Conservation (phyloP, 2,888 invertebrate genomes). For the Lycia hirtaria region DNA sequence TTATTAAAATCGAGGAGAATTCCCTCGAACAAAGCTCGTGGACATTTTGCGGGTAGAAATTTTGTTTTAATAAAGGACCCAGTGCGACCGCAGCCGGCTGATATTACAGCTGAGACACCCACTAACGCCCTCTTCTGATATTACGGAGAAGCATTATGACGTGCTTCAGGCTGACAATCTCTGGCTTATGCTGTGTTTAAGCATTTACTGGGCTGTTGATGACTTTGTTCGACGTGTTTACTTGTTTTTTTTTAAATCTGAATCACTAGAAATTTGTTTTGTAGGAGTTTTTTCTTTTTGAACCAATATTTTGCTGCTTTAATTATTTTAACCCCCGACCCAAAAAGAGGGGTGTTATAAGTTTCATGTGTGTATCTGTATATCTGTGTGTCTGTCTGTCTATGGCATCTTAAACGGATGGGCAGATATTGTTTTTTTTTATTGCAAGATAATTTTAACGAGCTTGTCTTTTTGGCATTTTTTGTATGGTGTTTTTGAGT, state of each 20-base stretch:
- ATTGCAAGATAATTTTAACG: no score
- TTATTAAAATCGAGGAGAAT: conserved; percentile 54
- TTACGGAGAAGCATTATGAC: conserved; percentile 80
- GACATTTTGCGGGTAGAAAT: conserved; percentile 79
- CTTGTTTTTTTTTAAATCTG: conserved; percentile 24
- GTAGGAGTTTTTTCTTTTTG: background rate
- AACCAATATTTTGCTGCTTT: background rate
- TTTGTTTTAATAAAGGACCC: conserved; percentile 83
- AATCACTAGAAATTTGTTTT: conserved; percentile 4
- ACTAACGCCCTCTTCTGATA: conserved; percentile 80
- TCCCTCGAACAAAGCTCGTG: conserved; percentile 64
- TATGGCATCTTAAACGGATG: no score
- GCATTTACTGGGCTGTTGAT: conserved; percentile 50
- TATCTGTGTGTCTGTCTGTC: no score
- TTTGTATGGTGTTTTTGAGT: no score
- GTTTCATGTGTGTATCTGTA: no score
- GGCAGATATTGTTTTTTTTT: no score
- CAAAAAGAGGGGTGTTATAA: no score
- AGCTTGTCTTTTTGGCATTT: no score
- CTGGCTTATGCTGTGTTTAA: conserved; percentile 61
- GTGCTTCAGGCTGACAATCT: conserved; percentile 77
- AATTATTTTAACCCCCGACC: no score
- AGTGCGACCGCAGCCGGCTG: conserved; percentile 70
- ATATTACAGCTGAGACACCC: conserved; percentile 77
- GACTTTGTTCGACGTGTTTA: conserved; percentile 42